phyloP scores from a whole-genome alignment of 2,113 vertebrate genomes.

The Oncorhynchus clarkii region DNA sequence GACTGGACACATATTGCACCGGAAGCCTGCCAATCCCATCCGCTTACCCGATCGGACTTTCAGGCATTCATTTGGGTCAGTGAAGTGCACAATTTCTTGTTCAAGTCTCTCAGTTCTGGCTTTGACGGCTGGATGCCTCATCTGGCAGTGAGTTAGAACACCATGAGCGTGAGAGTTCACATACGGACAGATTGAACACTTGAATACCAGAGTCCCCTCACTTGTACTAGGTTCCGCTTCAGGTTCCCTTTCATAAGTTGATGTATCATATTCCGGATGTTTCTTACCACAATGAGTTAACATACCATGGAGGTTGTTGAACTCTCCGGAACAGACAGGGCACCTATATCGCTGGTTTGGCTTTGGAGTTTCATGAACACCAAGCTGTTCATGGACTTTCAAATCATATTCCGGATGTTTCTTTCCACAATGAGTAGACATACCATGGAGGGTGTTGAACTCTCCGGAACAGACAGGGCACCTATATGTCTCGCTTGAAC shows the following conservation, averaged over 20 bases:
- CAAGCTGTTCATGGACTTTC: conserved; percentile 27
- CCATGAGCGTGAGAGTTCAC: conserved; percentile 84
- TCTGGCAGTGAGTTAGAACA: conserved; percentile 89
- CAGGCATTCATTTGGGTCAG: conserved; percentile 67
- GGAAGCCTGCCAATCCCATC: conserved; percentile 79
- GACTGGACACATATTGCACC: conserved; percentile 81
- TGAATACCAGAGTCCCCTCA: conserved; percentile 69
- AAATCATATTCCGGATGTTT: conserved; percentile 78
- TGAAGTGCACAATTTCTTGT: conserved; percentile 72
- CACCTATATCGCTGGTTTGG: conserved; percentile 73
- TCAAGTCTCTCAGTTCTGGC: conserved; percentile 82
- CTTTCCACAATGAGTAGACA: conserved; percentile 58
- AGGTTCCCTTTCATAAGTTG: conserved; percentile 72
- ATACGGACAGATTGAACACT: conserved; percentile 83
- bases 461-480: conserved; percentile 77
- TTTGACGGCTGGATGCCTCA: conserved; percentile 78
- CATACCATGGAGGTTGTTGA: conserved; percentile 75
- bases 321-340: conserved; percentile 75
- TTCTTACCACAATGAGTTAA: conserved; percentile 82
- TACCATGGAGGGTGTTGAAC: conserved; percentile 62
- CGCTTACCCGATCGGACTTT: conserved; percentile 75
- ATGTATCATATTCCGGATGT: conserved; percentile 78
- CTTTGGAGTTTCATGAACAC: conserved; percentile 60
- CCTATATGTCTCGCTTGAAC: conserved; percentile 64
- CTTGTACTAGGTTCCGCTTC: conserved; percentile 56